phyloP scores from a whole-genome alignment of 2,797 vertebrate species.

The Micromesistius poutassou region DNA sequence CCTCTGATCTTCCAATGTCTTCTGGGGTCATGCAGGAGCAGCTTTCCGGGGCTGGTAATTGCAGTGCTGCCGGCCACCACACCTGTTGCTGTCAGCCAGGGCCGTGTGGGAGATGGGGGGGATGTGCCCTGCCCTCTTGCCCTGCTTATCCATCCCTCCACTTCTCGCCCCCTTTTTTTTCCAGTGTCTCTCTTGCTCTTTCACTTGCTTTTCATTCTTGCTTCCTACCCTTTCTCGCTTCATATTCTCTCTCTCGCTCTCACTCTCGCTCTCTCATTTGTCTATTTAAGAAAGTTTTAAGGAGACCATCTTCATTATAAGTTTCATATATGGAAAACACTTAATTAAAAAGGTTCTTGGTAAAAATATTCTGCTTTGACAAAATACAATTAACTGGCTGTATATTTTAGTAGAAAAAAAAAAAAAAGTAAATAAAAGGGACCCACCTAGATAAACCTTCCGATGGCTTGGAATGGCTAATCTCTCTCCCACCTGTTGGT shows the following conservation, averaged over 20 bases:
- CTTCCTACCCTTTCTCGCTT: background rate
- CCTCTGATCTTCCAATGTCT: slow-evolving; percentile 56
- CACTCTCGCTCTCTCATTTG: background rate
- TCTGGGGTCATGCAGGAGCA: slow-evolving; percentile 55
- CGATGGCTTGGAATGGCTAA: no score
- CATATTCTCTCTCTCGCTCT: no score
- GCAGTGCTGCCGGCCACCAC: slow-evolving; percentile 59
- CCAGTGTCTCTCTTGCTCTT: background rate
- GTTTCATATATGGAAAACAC: background rate
- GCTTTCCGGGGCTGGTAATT: slow-evolving; percentile 62
- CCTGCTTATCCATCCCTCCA: slow-evolving; percentile 26
- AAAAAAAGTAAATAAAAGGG: background rate
- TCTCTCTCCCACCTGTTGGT: no score
- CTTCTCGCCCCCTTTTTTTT: background rate
- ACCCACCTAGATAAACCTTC: background rate
- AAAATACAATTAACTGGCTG: no score
- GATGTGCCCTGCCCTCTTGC: slow-evolving; percentile 40
- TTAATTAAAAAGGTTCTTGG: background rate
- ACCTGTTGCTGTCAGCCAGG: slow-evolving; percentile 72
- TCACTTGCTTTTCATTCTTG: background rate
- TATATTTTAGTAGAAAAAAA: background rate
- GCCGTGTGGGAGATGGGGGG: slow-evolving; percentile 31
- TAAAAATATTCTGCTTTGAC: background rate
- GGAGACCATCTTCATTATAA: background rate
- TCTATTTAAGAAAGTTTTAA: background rate